phyloP scores from a whole-genome alignment of 1,140 invertebrate species.

The Tetragnatha versicolor region DNA sequence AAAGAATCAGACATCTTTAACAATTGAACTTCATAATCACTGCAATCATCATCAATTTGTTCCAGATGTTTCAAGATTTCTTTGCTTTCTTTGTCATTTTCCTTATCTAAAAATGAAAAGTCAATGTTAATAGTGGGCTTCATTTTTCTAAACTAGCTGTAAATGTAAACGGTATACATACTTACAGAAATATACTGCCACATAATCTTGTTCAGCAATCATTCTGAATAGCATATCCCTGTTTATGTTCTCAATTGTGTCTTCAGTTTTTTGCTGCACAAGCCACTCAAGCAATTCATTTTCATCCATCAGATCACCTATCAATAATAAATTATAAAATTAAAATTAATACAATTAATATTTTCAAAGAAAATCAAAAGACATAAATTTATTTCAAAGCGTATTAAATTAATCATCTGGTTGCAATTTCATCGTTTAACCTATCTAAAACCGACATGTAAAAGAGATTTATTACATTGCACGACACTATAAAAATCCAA shows the following conservation, averaged over 20 bases:
- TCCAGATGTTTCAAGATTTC: constrained; percentile 80
- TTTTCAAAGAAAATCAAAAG: too few relatives aligned
- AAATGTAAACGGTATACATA: constrained; percentile 81
- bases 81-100: constrained; percentile 68
- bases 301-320: constrained; percentile 83
- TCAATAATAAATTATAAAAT: constrained; percentile 58
- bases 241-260: constrained; percentile 90
- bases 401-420: too few relatives aligned
- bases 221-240: constrained; percentile 83
- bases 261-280: constrained; percentile 88
- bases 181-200: constrained; percentile 93
- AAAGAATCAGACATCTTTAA: constrained; percentile 86
- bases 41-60: constrained; percentile 90
- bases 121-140: not conserved
- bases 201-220: constrained; percentile 89
- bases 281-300: constrained; percentile 89
- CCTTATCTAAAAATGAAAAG: constrained; percentile 72
- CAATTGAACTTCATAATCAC: constrained; percentile 90
- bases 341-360: too few relatives aligned
- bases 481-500: too few relatives aligned
- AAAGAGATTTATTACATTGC: too few relatives aligned
- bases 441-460: too few relatives aligned
- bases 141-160: constrained; percentile 89
- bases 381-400: too few relatives aligned
- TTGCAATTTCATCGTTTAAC: too few relatives aligned